These are phyloP conservation scores for Physella acuta DNA, from an alignment of 1,140 invertebrate genomes.

Conservation along the genomic window DNA sequence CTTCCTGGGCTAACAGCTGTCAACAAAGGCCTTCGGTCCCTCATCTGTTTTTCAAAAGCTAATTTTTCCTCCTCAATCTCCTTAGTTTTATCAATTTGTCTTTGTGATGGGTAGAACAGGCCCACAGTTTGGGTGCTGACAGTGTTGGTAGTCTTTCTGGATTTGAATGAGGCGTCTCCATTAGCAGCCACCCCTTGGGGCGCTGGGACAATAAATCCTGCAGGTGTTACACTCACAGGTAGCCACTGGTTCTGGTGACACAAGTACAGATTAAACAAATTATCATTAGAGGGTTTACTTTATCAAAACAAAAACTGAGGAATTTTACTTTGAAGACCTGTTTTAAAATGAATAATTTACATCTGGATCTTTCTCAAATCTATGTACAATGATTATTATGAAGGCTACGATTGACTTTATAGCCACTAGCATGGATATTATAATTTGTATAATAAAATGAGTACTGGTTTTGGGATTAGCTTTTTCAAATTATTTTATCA, in stretches of 20 bases:
- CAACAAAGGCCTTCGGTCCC: conserved; percentile 53
- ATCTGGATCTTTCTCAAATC: too few species aligned
- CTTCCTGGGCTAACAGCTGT: conserved; percentile 59
- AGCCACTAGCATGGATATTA: too few species aligned
- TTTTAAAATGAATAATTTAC: too few species aligned
- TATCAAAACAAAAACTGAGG: too few species aligned
- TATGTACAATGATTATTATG: too few species aligned
- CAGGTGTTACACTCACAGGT: conserved; percentile 22
- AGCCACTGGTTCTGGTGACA: conserved; percentile 25
- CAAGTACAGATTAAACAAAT: too few species aligned
- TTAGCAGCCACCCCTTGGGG: conserved; percentile 7
- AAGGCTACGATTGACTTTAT: too few species aligned
- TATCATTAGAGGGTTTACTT: too few species aligned
- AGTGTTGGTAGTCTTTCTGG: conserved; percentile 21
- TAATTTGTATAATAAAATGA: too few species aligned
- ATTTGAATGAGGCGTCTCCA: neutral
- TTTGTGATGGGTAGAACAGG: conserved; percentile 58
- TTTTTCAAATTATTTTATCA: too few species aligned
- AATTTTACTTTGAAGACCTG: too few species aligned
- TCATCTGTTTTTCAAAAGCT: conserved; percentile 53
- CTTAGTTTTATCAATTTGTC: conserved; percentile 47
- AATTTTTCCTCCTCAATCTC: conserved; percentile 51
- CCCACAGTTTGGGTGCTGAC: conserved; percentile 58
- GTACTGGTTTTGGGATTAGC: too few species aligned
- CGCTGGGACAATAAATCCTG: conserved; percentile 17